phyloP scores from a whole-genome alignment of 2,888 invertebrate genomes.

The Linyphia triangularis region DNA sequence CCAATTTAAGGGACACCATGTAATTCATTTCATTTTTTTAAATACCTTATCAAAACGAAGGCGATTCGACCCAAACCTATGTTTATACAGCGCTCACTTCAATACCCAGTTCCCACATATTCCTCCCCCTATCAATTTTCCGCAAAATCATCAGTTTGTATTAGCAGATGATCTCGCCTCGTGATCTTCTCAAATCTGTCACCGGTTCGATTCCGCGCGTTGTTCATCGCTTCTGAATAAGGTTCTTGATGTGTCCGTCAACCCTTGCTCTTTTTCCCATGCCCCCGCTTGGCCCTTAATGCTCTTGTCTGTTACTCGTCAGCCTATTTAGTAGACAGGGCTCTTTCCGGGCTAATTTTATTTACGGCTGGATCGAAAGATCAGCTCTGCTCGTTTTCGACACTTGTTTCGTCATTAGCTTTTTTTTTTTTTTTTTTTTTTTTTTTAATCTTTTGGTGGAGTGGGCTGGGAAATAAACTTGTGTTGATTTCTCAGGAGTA shows the following conservation, averaged over 20 bases:
- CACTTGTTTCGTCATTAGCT: neutral
- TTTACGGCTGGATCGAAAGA: neutral
- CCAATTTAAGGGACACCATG: too few relatives aligned
- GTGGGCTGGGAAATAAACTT: too few relatives aligned
- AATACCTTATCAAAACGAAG: too few relatives aligned
- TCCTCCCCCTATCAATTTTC: neutral
- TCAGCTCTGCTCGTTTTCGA: neutral
- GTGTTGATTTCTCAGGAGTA: too few relatives aligned
- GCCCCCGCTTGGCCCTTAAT: slow-evolving; percentile 10
- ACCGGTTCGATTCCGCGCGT: slow-evolving; percentile 11
- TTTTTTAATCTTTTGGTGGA: too few relatives aligned
- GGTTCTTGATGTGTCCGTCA: slow-evolving; percentile 18
- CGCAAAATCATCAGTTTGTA: neutral
- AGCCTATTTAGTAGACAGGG: neutral
- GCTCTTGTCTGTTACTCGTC: neutral
- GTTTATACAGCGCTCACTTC: too few relatives aligned
- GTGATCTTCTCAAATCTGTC: neutral
- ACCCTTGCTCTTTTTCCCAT: slow-evolving; percentile 26
- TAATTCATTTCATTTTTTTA: too few relatives aligned
- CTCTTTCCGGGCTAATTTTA: neutral
- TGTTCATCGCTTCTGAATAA: slow-evolving; percentile 31
- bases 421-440: neutral
- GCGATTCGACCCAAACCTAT: too few relatives aligned
- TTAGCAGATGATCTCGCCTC: neutral
- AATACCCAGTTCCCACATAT: neutral